Evolutionary conservation across 1,140 invertebrate genomes (phyloP), one percentile per base, ranked within the genome.

Genomic region (Eriosoma lanigerum): DNA sequence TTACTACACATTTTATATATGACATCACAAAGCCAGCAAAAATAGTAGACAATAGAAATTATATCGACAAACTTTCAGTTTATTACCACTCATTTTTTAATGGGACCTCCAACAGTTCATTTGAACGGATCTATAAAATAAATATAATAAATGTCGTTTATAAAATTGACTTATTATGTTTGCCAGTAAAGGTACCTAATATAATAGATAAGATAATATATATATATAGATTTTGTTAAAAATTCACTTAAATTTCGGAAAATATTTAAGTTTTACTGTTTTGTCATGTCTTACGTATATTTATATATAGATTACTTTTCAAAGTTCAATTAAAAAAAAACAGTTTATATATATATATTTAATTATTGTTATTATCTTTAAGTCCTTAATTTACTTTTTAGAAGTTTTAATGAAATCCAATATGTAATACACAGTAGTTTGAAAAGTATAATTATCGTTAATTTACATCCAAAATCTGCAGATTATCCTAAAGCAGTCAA

Each of bases 61-160:
- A 50, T 70, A 70, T 50, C 66, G 66, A 70, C 66, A 50, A 50
- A 70, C 64, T 68, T 70, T 70, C 46, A 29, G 46, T 70, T 70
- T 70, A 70, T 50, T 50, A 50, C 46, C 24, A 50, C 24, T 70
- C 46, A 50, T 19, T 70, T 70, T 70, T 50, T 50, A 70, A 68
- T 68, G 44, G 44, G 64, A 68, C 44, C 66, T 26, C 66, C 66
- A 50, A 50, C 46, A 50, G 66, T 70, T 66, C 24, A 70, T 46
- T 68, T 46, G 9, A 56, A 56, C 19, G 15, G 38, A 44, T 46
- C 26, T 46, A n/a, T 46, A 46, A 44, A 66, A 68, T 46, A 66
- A 21, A 44, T 6, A 21, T 52, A 62, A 64, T 12, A 38, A 38
- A 13, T 44, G 38, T 0, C 32, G 12, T 10, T 68, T 66, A 15